A percentile compares a stretch with the other conserved stretches of the same genome.
phyloP scores from a whole-genome alignment of 2,888 invertebrate genomes.

The Eucera pruinosa region DNA sequence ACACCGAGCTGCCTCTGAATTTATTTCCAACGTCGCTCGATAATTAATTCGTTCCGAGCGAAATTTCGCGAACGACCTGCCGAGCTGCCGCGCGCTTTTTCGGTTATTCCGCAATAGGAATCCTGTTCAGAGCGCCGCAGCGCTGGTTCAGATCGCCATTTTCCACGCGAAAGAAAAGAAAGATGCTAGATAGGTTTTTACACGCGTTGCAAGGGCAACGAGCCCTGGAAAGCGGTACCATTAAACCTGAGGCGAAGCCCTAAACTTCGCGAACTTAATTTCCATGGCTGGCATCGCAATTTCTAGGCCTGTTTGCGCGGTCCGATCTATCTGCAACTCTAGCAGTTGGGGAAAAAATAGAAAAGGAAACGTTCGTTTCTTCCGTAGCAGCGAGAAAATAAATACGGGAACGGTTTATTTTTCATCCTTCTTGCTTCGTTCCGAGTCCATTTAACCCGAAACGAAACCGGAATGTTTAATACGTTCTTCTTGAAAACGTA shows the following conservation, averaged over 20 bases:
- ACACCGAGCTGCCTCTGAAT: slow-evolving; percentile 36
- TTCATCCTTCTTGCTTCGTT: too few species aligned
- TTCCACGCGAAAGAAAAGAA: background rate
- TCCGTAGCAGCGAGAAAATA: too few species aligned
- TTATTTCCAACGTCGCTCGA: slow-evolving; percentile 41
- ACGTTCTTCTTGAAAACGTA: too few species aligned
- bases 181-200: too few species aligned
- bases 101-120: background rate
- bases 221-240: slow-evolving; percentile 71
- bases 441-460: too few species aligned
- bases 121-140: background rate
- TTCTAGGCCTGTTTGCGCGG: slow-evolving; percentile 44
- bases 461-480: too few species aligned
- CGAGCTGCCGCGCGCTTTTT: background rate
- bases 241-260: slow-evolving; percentile 68
- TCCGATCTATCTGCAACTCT: background rate
- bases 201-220: too few species aligned
- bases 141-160: slow-evolving; percentile 27
- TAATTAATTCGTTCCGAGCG: slow-evolving; percentile 42
- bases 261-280: slow-evolving; percentile 77
- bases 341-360: background rate
- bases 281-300: slow-evolving; percentile 45
- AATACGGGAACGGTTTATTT: too few species aligned
- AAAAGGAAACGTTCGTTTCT: background rate
- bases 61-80: slow-evolving; percentile 28